phyloP scores from a whole-genome alignment of 2,888 invertebrate genomes.

The Chesias legatella region DNA sequence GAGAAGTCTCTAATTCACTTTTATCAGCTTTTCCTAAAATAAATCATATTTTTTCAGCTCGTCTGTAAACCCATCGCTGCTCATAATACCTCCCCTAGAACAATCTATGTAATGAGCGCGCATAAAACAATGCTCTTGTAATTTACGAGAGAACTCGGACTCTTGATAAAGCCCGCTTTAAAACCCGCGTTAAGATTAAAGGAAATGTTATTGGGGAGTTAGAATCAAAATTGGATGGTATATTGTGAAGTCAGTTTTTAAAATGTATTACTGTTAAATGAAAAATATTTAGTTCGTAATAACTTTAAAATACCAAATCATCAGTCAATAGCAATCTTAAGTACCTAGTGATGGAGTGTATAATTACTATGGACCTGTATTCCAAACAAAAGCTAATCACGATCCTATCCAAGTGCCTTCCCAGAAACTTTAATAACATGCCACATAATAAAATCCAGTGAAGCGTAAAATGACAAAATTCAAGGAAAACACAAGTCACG shows the following conservation, averaged over 20 bases:
- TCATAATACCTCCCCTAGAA: slow-evolving; percentile 54
- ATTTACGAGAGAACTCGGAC: slow-evolving; percentile 65
- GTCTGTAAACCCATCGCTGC: slow-evolving; percentile 38
- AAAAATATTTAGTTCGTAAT: too few species aligned
- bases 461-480: slow-evolving; percentile 36
- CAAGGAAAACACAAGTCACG: slow-evolving; percentile 30
- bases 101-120: slow-evolving; percentile 68
- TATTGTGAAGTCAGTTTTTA: slow-evolving; percentile 21
- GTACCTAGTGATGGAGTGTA: slow-evolving; percentile 2
- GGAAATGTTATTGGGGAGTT: slow-evolving; percentile 42
- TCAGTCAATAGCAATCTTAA: slow-evolving; percentile 2
- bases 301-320: too few species aligned
- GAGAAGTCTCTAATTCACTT: too few species aligned
- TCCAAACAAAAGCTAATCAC: slow-evolving; percentile 12
- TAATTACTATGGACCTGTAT: too few species aligned
- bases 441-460: slow-evolving; percentile 32
- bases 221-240: slow-evolving; percentile 29
- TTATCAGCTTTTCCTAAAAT: too few species aligned
- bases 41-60: slow-evolving; percentile 10
- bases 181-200: slow-evolving; percentile 60
- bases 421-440: too few species aligned
- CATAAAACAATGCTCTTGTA: slow-evolving; percentile 67
- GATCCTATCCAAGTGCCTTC: too few species aligned
- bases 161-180: slow-evolving; percentile 57
- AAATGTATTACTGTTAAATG: slow-evolving; percentile 13